Evolutionary conservation across 2,888 invertebrate genomes (phyloP), one percentile per base, ranked within the genome.

Genomic region (Plebejus anna): DNA sequence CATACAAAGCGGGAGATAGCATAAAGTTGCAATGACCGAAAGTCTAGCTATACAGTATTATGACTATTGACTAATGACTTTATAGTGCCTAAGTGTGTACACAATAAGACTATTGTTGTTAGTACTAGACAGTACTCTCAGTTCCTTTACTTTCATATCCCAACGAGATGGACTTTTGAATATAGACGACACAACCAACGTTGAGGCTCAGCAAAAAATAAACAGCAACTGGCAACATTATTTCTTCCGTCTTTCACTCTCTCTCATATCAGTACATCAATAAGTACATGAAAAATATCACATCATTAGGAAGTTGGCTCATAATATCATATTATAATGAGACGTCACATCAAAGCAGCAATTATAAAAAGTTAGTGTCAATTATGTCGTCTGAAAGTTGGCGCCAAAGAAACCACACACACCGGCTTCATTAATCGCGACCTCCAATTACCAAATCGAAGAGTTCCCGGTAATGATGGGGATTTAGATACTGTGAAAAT

Each of bases 391-490:
- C 72, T 72, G 71, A 71, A 59, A 59, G 71, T 76, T 76, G 78
- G 77, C 79, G 78, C 84, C 87, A 84, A 89, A 90, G 89, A 90
- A 87, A 90, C 89, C 82, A 80, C 83, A 81, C 86, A 28, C 59
- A 84, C 85, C 86, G 83, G 84, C 84, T 86, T 92, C 90, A 89
- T 91, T 90, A 90, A 88, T 87, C 82, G 85, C 81, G 85, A 83
- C 83, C 84, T 91, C 91, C 90, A 91, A 91, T 92, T 90, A 91
- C 87, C 87, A 86, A 84, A 82, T 83, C 79, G 78, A 78, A 77
- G 55, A 77, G 51, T 9, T 80, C 84, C 66, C 81, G 79, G 80
- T 87, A 75, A 55, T 77, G 82, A 78, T 47, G 42, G 4, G 32
- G 81, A 2, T 78, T 84, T 86, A 3, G 80, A 82, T 76, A 77